Evolutionary conservation across 2,113 vertebrate genomes (phyloP).

Genomic region (Xenopus laevis): DNA sequence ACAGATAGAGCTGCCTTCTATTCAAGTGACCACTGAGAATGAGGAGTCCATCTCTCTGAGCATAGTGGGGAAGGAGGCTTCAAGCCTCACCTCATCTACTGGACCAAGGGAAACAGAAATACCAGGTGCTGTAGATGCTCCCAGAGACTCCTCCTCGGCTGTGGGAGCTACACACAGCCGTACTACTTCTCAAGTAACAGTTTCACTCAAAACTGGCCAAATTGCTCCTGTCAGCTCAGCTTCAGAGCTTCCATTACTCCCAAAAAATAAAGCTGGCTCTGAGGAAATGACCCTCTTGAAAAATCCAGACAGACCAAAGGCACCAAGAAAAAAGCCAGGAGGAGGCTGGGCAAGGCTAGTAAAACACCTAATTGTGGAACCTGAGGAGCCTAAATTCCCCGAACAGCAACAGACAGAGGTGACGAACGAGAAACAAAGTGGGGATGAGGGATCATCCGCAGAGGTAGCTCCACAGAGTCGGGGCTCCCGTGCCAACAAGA

Average conservation of each 20-base stretch:
- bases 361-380: conserved; percentile 80
- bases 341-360: conserved; percentile 83
- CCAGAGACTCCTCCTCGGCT: background rate
- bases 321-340: conserved; percentile 53
- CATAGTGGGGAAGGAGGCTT: background rate
- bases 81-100: background rate
- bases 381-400: conserved; percentile 60
- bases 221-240: background rate
- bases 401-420: conserved; percentile 21
- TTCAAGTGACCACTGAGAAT: background rate
- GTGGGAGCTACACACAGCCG: background rate
- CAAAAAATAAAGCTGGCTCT: background rate
- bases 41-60: background rate
- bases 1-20: background rate
- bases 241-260: background rate
- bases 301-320: conserved; percentile 19
- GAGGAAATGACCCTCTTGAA: conserved; percentile 47
- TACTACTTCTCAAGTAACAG: background rate
- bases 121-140: background rate
- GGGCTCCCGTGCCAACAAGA: conserved; percentile 68
- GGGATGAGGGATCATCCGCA: background rate
- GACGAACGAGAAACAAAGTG: conserved; percentile 10
- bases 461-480: conserved; percentile 51
- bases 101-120: background rate
- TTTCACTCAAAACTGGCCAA: background rate